Percentiles rank a stretch among this genome's conserved stretches.
Conservation (phyloP, 2,888 invertebrate genomes). For the Palloptera scutellata region DNA sequence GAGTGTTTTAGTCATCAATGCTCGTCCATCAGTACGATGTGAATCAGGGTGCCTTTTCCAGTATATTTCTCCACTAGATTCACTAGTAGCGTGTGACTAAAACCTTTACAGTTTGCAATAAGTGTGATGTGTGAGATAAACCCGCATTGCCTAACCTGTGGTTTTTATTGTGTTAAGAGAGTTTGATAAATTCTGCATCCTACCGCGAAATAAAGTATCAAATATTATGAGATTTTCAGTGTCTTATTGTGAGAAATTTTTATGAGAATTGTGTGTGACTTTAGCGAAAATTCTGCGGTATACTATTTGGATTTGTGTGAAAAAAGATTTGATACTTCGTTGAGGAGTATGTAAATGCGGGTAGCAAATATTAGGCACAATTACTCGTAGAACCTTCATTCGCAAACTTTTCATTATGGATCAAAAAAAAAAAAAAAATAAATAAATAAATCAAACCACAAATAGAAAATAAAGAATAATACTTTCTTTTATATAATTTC, state of each 20-base stretch:
- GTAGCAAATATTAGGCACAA: too few relatives aligned
- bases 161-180: background rate
- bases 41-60: slow-evolving; percentile 20
- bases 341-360: too few relatives aligned
- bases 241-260: slow-evolving; percentile 46
- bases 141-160: slow-evolving; percentile 47
- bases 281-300: slow-evolving; percentile 12
- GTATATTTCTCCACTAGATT: slow-evolving; percentile 32
- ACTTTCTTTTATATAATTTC: too few relatives aligned
- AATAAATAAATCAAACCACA: too few relatives aligned
- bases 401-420: too few relatives aligned
- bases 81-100: slow-evolving; percentile 52
- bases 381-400: too few relatives aligned
- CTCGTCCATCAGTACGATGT: too few relatives aligned
- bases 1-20: background rate
- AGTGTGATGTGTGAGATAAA: slow-evolving; percentile 24
- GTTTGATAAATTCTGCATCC: slow-evolving; percentile 39
- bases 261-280: background rate
- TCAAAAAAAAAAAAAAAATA: too few relatives aligned
- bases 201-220: slow-evolving; percentile 52
- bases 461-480: too few relatives aligned
- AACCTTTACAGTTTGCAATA: slow-evolving; percentile 16
- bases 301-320: too few relatives aligned
- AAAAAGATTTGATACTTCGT: too few relatives aligned
- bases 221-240: slow-evolving; percentile 49